Percentiles rank a stretch among this genome's conserved stretches.
Evolutionary conservation across 2,113 vertebrate genomes (phyloP).

Genomic region (Bagarius yarrelli): DNA sequence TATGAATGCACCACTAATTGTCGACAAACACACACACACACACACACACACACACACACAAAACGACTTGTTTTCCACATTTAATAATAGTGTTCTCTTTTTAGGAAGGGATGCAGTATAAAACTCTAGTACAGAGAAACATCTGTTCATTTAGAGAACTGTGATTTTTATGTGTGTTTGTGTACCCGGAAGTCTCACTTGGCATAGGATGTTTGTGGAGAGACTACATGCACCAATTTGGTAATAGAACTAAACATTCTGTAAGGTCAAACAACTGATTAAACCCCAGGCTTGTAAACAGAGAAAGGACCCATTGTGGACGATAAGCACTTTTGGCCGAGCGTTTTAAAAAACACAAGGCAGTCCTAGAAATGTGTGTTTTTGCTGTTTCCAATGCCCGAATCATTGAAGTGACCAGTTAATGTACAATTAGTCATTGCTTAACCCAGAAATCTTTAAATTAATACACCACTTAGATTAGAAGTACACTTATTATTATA

Average conservation of each 20-base stretch:
- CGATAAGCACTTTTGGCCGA: neutral
- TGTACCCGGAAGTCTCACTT: neutral
- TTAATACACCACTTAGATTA: no score
- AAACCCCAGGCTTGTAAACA: neutral
- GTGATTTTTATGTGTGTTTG: neutral
- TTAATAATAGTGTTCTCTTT: slow-evolving; percentile 1
- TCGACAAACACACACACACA: neutral
- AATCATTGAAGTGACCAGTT: neutral
- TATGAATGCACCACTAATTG: neutral
- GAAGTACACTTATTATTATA: no score
- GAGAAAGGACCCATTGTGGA: slow-evolving; percentile 12
- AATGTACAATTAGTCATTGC: slow-evolving; percentile 14
- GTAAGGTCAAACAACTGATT: slow-evolving; percentile 20
- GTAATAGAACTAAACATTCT: slow-evolving; percentile 17
- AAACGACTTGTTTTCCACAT: neutral
- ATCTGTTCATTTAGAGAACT: slow-evolving; percentile 34
- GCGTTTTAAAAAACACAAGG: neutral
- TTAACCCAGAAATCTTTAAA: slow-evolving; percentile 18
- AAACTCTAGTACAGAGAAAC: slow-evolving; percentile 17
- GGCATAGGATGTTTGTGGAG: slow-evolving; percentile 18
- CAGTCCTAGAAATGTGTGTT: slow-evolving; percentile 22
- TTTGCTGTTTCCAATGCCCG: neutral
- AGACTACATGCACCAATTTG: neutral
- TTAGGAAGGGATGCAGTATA: neutral
- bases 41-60: no score